Evolutionary conservation across 2,797 vertebrate species (phyloP).

Genomic region (Petrocephalus schoutedeni): DNA sequence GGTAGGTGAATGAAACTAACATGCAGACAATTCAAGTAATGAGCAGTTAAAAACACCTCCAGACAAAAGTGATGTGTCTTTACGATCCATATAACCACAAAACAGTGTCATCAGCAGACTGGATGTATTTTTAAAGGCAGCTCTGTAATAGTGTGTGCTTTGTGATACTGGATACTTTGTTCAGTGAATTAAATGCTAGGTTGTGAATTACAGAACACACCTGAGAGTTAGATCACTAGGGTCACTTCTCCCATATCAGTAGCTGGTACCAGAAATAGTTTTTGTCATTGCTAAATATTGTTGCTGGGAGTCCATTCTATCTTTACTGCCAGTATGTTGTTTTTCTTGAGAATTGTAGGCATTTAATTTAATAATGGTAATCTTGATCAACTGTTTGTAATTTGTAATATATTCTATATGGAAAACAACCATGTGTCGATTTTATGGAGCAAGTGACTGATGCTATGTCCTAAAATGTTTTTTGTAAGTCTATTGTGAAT

Average conservation of each 20-base stretch:
- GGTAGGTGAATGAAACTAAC: not conserved
- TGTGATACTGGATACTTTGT: not conserved
- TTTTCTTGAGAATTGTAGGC: not conserved
- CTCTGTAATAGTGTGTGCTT: not conserved
- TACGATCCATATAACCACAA: not conserved
- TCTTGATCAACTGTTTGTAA: not conserved
- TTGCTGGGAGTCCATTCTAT: not conserved
- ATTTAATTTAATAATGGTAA: not conserved
- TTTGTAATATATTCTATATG: not conserved
- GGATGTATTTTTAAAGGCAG: conserved; percentile 2
- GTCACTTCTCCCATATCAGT: not conserved
- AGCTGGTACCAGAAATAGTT: not conserved
- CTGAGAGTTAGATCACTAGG: not conserved
- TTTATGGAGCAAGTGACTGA: not conserved
- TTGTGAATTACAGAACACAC: not conserved
- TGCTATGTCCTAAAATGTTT: not conserved
- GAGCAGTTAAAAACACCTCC: not conserved
- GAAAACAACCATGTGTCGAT: not conserved
- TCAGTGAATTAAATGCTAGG: not conserved
- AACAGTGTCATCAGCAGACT: not conserved
- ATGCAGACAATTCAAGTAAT: not conserved
- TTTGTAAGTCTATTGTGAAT: not conserved
- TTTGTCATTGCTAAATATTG: not conserved
- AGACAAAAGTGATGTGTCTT: not conserved
- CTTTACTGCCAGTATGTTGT: not conserved